Conservation (phyloP, 2,888 invertebrate genomes). For the Tenthredo distinguenda region DNA sequence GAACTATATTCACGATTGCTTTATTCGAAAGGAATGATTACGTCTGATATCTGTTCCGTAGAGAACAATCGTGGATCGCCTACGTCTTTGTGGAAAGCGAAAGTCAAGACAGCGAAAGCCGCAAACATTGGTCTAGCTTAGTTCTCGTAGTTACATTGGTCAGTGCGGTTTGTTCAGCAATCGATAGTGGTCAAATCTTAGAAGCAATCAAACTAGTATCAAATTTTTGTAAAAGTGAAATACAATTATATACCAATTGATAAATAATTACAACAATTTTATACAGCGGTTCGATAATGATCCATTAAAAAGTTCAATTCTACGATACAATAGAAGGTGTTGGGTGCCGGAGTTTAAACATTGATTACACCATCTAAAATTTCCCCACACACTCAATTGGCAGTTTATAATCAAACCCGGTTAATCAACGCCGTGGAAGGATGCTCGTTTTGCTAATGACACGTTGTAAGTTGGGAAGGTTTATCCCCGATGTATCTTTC, state of each 20-base stretch:
- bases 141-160: conserved; percentile 13
- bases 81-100: conserved; percentile 14
- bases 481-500: not conserved
- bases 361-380: not conserved
- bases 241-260: not conserved
- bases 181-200: conserved; percentile 25
- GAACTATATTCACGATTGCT: not conserved
- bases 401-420: not conserved
- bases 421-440: not conserved
- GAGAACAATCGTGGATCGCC: not conserved
- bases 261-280: not conserved
- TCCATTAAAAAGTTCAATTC: not conserved
- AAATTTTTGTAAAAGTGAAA: not conserved
- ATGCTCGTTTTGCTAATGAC: conserved; percentile 11
- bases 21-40: conserved; percentile 15
- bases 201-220: not conserved
- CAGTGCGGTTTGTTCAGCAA: conserved; percentile 24
- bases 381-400: not conserved
- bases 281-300: not conserved
- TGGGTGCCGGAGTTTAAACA: not conserved
- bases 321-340: not conserved
- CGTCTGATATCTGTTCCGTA: not conserved
- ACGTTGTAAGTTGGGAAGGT: not conserved
- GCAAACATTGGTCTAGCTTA: conserved; percentile 20
- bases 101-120: conserved; percentile 47